These are phyloP conservation scores for Columba janthina DNA, from an alignment of 2,113 vertebrate genomes.

Conservation along the genomic window DNA sequence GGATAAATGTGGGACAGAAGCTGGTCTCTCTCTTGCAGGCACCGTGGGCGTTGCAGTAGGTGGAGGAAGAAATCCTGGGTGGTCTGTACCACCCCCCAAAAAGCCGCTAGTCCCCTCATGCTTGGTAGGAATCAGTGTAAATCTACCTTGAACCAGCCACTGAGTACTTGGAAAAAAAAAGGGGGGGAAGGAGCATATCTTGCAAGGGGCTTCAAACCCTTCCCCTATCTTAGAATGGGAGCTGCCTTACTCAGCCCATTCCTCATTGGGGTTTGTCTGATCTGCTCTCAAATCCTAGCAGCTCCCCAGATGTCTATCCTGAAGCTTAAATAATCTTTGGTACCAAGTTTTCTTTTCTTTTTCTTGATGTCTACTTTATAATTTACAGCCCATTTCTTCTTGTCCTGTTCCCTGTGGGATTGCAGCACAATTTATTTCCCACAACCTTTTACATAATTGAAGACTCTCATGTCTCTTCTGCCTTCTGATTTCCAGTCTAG, in stretches of 20 bases:
- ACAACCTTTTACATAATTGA: neutral
- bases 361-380: neutral
- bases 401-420: neutral
- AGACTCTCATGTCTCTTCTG: neutral
- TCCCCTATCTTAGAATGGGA: neutral
- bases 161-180: neutral
- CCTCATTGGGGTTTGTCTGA: neutral
- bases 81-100: neutral
- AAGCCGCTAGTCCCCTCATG: neutral
- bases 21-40: neutral
- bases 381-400: conserved; percentile 25
- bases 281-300: neutral
- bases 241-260: neutral
- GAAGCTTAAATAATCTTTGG: neutral
- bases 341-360: neutral
- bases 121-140: neutral
- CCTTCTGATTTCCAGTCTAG: neutral
- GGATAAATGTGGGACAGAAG: neutral
- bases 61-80: neutral
- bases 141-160: neutral
- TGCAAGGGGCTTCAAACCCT: neutral
- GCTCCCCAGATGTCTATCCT: neutral
- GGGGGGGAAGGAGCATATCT: neutral
- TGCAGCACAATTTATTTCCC: neutral
- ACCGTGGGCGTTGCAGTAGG: neutral